Evolutionary conservation across 2,888 invertebrate genomes (phyloP), one percentile per base, ranked within the genome.

Genomic region (Argyresthia goedartella): DNA sequence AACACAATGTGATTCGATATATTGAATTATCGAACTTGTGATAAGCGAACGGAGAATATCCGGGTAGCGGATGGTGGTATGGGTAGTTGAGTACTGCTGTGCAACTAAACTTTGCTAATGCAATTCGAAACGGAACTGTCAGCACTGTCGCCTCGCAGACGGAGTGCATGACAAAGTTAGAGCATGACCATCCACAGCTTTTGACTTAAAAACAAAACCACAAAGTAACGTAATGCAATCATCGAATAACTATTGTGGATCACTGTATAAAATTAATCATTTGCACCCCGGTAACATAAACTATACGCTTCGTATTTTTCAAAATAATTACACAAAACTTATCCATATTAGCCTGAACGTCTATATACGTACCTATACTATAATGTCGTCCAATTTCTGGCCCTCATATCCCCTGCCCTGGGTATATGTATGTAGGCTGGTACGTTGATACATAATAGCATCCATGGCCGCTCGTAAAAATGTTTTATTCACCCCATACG

Each of bases 401-500:
- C 6, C 14, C 15, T 48, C 11, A 15, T 35, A 35, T 48, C 35
- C 48, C 48, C 36, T 35, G 8, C 15, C 15, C 33, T 2, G 3
- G 2, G 25, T 25, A 25, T 25, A 25, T 58, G 59, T 61, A 64
- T 58, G 62, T 64, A 70, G 66, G 65, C 74, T 73, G 36, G 39
- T 48, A 13, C 71, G 72, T 78, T 49, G 49, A 46, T 45, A 49
- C 53, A 79, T 77, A 75, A 82, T 81, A 77, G 78, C 73, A 78
- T 69, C 78, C 81, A 84, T 84, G 82, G 82, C 78, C 81, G 84
- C 71, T 84, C 85, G 85, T 86, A 86, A 86, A 85, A 84, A 85
- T 85, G 86, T 82, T 86, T 86, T 85, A 86, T 85, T 84, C 84
- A 78, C 84, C 85, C 85, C 84, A 84, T 85, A 84, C 85, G 82